These are phyloP conservation scores for Lepas anatifera DNA, from an alignment of 2,888 invertebrate genomes.

Conservation along the genomic window DNA sequence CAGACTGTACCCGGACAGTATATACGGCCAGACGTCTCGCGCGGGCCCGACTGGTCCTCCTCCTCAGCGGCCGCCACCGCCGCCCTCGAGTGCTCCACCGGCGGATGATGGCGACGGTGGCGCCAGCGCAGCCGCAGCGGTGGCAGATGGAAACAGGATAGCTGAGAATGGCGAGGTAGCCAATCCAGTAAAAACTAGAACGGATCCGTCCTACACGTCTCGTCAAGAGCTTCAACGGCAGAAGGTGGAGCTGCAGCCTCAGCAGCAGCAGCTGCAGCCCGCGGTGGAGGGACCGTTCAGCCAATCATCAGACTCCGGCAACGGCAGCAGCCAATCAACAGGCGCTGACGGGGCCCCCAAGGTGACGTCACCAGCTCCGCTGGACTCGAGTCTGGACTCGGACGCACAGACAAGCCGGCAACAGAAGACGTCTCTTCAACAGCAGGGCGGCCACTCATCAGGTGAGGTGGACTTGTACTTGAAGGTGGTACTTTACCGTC, in stretches of 20 bases:
- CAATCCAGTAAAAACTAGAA: no score
- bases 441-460: conserved; percentile 21
- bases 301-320: conserved; percentile 22
- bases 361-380: conserved; percentile 14
- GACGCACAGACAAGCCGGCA: conserved; percentile 19
- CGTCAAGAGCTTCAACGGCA: neutral
- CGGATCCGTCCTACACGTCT: neutral
- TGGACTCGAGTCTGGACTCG: conserved; percentile 25
- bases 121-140: neutral
- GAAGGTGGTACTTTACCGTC: no score
- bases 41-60: no score
- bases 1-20: neutral
- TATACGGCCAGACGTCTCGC: neutral
- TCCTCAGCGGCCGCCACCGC: neutral
- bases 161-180: neutral
- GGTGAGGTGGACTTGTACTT: no score
- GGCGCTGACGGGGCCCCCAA: conserved; percentile 14
- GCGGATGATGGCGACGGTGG: neutral
- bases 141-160: neutral
- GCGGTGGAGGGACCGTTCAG: neutral
- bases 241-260: no score
- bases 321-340: conserved; percentile 21
- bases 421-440: neutral
- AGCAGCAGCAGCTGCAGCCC: neutral
- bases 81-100: neutral